phyloP scores from a whole-genome alignment of 2,113 vertebrate genomes.

The Thunnus thynnus region DNA sequence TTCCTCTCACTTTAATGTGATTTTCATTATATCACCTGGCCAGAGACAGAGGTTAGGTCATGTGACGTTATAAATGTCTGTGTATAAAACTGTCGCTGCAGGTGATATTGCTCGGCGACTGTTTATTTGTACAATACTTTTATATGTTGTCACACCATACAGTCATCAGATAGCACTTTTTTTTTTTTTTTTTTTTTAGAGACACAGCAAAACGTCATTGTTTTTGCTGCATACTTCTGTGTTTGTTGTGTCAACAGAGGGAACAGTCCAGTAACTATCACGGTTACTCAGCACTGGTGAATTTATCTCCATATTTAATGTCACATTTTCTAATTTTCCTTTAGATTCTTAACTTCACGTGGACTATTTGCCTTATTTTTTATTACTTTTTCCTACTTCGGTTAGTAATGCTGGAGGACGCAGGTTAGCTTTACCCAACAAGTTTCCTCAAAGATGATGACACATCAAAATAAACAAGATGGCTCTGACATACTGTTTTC shows the following conservation, averaged over 20 bases:
- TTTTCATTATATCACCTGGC: slow-evolving; percentile 66
- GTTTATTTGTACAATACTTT: slow-evolving; percentile 58
- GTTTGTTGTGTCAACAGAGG: slow-evolving; percentile 21
- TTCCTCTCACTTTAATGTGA: slow-evolving; percentile 68
- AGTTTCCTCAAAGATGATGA: too few relatives aligned
- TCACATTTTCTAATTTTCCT: neutral
- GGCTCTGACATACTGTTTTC: too few relatives aligned
- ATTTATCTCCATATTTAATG: neutral
- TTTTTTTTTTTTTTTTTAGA: slow-evolving; percentile 28
- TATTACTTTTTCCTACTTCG: neutral
- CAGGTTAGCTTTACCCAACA: too few relatives aligned
- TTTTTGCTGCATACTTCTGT: slow-evolving; percentile 30
- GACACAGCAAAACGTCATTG: slow-evolving; percentile 41
- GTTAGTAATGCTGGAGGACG: neutral
- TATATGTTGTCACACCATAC: slow-evolving; percentile 37
- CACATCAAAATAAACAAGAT: too few relatives aligned
- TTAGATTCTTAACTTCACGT: slow-evolving; percentile 8
- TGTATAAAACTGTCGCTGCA: slow-evolving; percentile 66
- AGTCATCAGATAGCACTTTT: slow-evolving; percentile 45
- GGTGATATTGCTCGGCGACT: slow-evolving; percentile 57
- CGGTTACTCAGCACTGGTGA: neutral
- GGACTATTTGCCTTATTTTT: neutral
- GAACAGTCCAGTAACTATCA: neutral
- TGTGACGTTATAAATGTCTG: slow-evolving; percentile 66
- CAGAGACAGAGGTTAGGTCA: slow-evolving; percentile 53